These are phyloP conservation scores for Eremophila alpestris DNA, from an alignment of 2,797 vertebrate genomes.

Conservation along the genomic window DNA sequence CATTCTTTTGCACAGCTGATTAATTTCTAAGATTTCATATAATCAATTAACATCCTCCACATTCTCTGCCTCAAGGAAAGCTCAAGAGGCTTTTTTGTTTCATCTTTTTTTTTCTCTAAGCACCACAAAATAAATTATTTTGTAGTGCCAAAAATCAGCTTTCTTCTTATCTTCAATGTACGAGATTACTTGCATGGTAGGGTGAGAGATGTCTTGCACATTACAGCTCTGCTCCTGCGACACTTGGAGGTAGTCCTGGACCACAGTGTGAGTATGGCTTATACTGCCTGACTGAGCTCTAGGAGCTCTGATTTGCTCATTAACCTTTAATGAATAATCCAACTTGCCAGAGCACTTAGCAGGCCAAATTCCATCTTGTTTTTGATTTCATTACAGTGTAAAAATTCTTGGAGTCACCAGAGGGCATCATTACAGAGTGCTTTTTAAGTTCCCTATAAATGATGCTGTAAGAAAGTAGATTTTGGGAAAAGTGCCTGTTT, in stretches of 20 bases:
- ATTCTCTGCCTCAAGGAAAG: background rate
- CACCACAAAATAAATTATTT: background rate
- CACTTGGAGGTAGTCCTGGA: background rate
- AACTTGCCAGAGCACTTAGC: background rate
- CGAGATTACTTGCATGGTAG: background rate
- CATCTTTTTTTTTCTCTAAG: background rate
- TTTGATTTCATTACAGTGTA: background rate
- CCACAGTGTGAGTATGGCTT: background rate
- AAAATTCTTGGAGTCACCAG: constrained; percentile 6
- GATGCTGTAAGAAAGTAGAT: background rate
- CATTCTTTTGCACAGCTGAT: background rate
- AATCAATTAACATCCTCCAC: background rate
- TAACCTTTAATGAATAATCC: background rate
- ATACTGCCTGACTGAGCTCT: background rate
- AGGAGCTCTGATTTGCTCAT: background rate
- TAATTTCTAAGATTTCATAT: background rate
- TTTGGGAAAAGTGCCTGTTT: background rate
- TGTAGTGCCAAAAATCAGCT: background rate
- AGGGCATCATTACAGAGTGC: constrained; percentile 3
- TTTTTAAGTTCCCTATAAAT: background rate
- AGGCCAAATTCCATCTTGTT: background rate
- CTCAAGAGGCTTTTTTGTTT: background rate
- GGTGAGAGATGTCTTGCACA: background rate
- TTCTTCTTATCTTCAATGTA: background rate
- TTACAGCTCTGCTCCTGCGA: background rate